Conservation (phyloP, 2,113 vertebrate species). For the Leiothrix lutea region DNA sequence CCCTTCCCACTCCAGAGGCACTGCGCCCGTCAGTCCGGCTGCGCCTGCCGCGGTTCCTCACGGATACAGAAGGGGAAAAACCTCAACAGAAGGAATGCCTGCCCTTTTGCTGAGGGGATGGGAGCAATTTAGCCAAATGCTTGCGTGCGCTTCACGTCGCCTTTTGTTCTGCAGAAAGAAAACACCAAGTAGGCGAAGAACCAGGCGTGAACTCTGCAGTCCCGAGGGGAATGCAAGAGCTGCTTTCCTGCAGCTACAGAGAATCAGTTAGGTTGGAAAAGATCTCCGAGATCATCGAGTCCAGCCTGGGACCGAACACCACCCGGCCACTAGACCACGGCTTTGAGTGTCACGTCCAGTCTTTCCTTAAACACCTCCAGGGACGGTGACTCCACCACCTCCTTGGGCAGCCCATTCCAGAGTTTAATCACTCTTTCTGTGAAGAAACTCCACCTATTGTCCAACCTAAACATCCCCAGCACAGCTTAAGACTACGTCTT, state of each 20-base stretch:
- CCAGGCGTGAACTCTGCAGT: not conserved
- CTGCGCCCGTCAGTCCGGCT: no score
- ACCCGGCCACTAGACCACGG: not conserved
- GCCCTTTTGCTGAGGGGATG: not conserved
- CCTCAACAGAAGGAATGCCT: no score
- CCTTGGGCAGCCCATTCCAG: not conserved
- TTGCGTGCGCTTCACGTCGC: rapidly evolving
- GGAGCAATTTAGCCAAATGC: no score
- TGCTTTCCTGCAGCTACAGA: not conserved
- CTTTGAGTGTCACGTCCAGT: not conserved
- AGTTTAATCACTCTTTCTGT: not conserved
- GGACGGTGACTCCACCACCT: not conserved
- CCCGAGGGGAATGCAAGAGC: not conserved
- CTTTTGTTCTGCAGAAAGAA: not conserved
- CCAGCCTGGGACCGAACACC: not conserved
- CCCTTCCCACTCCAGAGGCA: no score
- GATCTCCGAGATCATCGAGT: not conserved
- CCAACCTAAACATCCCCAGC: not conserved
- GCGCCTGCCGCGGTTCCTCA: no score
- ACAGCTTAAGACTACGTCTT: not conserved
- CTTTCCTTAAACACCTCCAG: not conserved
- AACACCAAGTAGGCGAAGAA: rapidly evolving
- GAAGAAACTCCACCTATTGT: not conserved
- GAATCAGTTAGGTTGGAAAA: not conserved
- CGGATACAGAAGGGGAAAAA: no score